Evolutionary conservation across 1,140 invertebrate genomes (phyloP).

Genomic region (Drosophila azteca): DNA sequence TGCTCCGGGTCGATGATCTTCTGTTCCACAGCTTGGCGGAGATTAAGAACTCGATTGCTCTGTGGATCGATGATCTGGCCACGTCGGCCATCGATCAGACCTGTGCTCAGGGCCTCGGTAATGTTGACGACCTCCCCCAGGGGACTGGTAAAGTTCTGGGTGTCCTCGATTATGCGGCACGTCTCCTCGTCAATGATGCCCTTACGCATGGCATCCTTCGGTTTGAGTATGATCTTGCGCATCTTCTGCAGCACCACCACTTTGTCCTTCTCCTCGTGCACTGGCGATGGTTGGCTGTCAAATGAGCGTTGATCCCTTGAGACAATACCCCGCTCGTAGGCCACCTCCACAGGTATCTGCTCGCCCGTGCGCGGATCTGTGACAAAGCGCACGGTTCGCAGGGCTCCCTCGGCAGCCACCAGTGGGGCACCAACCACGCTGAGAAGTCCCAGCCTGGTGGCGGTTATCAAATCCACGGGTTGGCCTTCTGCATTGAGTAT

Average conservation of each 20-base stretch:
- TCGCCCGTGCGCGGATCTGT: conserved; percentile 91
- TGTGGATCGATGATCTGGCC: conserved; percentile 93
- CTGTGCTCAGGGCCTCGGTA: conserved; percentile 90
- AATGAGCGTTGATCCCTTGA: conserved; percentile 84
- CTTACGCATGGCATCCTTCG: conserved; percentile 88
- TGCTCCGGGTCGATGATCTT: conserved; percentile 92
- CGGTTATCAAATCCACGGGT: conserved; percentile 89
- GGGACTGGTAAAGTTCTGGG: conserved; percentile 84
- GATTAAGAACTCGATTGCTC: conserved; percentile 90
- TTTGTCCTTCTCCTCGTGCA: conserved; percentile 87
- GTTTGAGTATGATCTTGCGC: conserved; percentile 89
- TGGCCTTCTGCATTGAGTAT: conserved; percentile 88
- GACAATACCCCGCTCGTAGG: conserved; percentile 91
- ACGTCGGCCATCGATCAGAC: conserved; percentile 89
- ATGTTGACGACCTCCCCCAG: conserved; percentile 88
- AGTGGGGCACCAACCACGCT: conserved; percentile 89
- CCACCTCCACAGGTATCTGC: conserved; percentile 90
- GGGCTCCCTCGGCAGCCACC: conserved; percentile 86
- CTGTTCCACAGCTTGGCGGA: conserved; percentile 92
- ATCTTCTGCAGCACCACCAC: conserved; percentile 91
- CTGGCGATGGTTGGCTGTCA: conserved; percentile 86
- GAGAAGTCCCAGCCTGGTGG: conserved; percentile 89
- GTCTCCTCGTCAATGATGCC: conserved; percentile 91
- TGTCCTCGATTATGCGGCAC: conserved; percentile 87
- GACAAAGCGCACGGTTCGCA: conserved; percentile 86